A percentile compares a stretch with the other conserved stretches of the same genome.
These are phyloP conservation scores for Brachyistius frenatus DNA, from an alignment of 2,113 vertebrate species.

Conservation along the genomic window DNA sequence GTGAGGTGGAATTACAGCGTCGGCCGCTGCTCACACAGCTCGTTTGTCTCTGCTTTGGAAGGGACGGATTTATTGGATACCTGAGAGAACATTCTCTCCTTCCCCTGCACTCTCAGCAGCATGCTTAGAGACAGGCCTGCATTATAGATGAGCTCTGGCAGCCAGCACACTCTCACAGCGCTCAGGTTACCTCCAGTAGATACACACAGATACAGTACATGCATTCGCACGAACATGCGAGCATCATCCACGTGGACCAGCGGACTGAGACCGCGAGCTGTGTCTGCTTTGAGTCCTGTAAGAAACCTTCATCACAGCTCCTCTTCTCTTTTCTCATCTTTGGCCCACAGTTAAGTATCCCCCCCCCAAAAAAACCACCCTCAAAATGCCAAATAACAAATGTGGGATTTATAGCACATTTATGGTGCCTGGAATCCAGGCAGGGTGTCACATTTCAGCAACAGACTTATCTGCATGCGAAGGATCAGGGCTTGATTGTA, in stretches of 20 bases:
- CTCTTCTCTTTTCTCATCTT: neutral
- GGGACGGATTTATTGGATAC: constrained; percentile 82
- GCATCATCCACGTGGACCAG: constrained; percentile 12
- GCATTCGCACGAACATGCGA: constrained; percentile 41
- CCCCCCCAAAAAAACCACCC: too few species aligned
- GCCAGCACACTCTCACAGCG: constrained; percentile 72
- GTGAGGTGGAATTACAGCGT: constrained; percentile 82
- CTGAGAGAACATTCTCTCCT: constrained; percentile 84
- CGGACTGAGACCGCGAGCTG: neutral
- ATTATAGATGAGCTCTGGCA: constrained; percentile 85
- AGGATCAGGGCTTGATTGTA: constrained; percentile 20
- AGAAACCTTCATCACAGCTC: neutral
- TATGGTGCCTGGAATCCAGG: neutral
- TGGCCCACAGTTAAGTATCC: neutral
- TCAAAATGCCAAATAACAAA: neutral
- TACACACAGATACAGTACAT: constrained; percentile 51
- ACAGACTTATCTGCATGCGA: constrained; percentile 1
- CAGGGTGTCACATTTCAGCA: neutral
- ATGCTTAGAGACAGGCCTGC: constrained; percentile 77
- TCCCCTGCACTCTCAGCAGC: constrained; percentile 84
- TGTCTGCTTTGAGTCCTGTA: neutral
- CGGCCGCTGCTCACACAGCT: constrained; percentile 59
- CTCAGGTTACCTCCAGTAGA: constrained; percentile 78
- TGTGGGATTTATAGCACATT: constrained; percentile 2
- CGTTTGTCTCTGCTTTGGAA: constrained; percentile 78